Evolutionary conservation across 2,888 invertebrate genomes (phyloP).

Genomic region (Brenthis hecate): DNA sequence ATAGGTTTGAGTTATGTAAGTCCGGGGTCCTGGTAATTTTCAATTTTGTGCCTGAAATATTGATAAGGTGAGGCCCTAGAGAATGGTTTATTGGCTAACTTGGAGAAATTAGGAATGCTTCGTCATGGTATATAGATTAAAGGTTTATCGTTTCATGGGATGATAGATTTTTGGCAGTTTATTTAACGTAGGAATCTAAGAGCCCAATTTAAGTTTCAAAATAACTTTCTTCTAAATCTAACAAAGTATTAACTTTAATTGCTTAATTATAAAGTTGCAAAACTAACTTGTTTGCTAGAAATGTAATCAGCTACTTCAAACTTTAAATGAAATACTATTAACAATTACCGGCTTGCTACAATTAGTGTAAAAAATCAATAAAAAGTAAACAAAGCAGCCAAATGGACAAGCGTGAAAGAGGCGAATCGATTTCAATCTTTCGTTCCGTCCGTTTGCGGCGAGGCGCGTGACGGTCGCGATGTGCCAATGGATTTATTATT

Average conservation of each 20-base stretch:
- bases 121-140: constrained; percentile 13
- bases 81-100: constrained; percentile 43
- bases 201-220: background rate
- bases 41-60: constrained; percentile 80
- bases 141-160: constrained; percentile 2
- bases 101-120: constrained; percentile 16
- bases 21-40: constrained; percentile 72
- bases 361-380: constrained; percentile 45
- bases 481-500: constrained; percentile 36
- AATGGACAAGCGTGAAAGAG: constrained; percentile 49
- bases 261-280: constrained; percentile 1
- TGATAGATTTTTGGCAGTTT: background rate
- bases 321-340: constrained; percentile 8
- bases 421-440: constrained; percentile 49
- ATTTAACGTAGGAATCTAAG: background rate
- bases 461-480: constrained; percentile 45
- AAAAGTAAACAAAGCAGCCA: constrained; percentile 43
- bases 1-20: constrained; percentile 78
- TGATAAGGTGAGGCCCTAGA: constrained; percentile 64
- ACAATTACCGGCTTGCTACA: constrained; percentile 31
- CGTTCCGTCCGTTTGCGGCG: constrained; percentile 48
- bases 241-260: background rate
- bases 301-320: background rate
- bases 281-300: constrained; percentile 9
- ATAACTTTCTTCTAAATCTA: background rate